These are phyloP conservation scores for Lerema accius DNA, from an alignment of 1,140 invertebrate species.

Conservation along the genomic window DNA sequence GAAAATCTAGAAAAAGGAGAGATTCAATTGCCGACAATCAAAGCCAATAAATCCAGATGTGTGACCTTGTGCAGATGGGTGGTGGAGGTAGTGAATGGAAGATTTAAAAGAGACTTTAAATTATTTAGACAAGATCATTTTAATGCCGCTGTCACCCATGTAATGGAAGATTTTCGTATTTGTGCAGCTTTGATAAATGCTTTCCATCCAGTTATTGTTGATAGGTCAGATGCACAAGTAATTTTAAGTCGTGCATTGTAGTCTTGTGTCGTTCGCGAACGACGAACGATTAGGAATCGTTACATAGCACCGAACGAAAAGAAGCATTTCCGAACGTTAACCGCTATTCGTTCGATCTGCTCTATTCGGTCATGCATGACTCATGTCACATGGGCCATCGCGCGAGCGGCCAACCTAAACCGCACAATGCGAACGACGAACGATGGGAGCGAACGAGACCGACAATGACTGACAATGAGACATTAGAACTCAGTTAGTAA, in stretches of 20 bases:
- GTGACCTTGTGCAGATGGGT: slow-evolving; percentile 34
- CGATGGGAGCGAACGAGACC: slow-evolving; percentile 18
- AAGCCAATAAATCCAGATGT: slow-evolving; percentile 12
- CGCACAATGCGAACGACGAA: background rate
- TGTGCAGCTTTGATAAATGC: slow-evolving; percentile 29
- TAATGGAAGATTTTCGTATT: slow-evolving; percentile 28
- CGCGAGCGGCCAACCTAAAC: no score
- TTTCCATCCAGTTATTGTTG: slow-evolving; percentile 4
- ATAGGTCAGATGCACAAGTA: slow-evolving; percentile 6
- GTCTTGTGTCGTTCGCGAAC: no score
- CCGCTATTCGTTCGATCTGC: no score
- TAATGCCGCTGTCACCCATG: slow-evolving; percentile 5
- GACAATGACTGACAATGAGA: no score
- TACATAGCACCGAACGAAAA: no score
- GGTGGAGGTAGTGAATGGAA: slow-evolving; percentile 30
- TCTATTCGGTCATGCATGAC: no score
- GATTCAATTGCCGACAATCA: background rate
- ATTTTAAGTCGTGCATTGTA: background rate
- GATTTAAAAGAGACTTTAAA: slow-evolving; percentile 29
- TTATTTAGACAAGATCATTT: slow-evolving; percentile 28
- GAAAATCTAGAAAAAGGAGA: background rate
- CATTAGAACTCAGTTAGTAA: no score
- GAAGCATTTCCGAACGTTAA: no score
- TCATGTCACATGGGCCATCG: no score
- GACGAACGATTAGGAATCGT: no score